Evolutionary conservation across 2,888 invertebrate genomes (phyloP), one percentile per base, ranked within the genome.

Genomic region (Periphyllus acericola): DNA sequence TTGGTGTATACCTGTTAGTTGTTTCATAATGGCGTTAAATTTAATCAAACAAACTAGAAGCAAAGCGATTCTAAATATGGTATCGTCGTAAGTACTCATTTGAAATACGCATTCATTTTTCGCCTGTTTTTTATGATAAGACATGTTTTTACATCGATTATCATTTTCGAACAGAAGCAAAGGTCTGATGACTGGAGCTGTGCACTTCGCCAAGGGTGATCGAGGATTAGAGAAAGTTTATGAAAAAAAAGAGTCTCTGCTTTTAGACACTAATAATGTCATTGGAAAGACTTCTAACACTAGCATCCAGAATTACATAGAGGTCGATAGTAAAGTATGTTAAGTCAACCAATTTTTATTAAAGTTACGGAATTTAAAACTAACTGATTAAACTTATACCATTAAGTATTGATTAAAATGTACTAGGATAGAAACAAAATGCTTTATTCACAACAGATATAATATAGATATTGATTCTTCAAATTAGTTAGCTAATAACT

Each of bases 271-370:
- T 11, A 25, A 81, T n/a, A 81, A 32, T 34, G 60, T 87, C 55
- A 87, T 74, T 11, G 80, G 80, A 74, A 87, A 81, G 32, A 21
- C 80, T 11, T 2, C 81, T 1, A 21, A 81, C 4, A 60, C 60
- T 0, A 74, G 72, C 34, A 25, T 87, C 34, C 87, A 87, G 32
- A 80, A 60, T 32, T 87, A 87, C n/a, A 87, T 87, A 1, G 87
- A 87, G 6, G 87, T 87, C 34, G 80, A 81, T 6, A 46, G 1
- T 40, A 81, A 87, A 74, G 87, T 87, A 81, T 40, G 80, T 46
- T 79, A 71, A 0, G 17, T 32, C 11, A 17, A 32, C 25, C 1
- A 25, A 60, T 60, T 60, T 25, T 60, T 25, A 60, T 60, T 25
- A 60, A 60, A 60, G 25, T 11, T 46, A 46, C 14, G 11, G 46